Base-by-base conservation (phyloP, 2,113 vertebrate species). In the Hipposideros armiger region DNA sequence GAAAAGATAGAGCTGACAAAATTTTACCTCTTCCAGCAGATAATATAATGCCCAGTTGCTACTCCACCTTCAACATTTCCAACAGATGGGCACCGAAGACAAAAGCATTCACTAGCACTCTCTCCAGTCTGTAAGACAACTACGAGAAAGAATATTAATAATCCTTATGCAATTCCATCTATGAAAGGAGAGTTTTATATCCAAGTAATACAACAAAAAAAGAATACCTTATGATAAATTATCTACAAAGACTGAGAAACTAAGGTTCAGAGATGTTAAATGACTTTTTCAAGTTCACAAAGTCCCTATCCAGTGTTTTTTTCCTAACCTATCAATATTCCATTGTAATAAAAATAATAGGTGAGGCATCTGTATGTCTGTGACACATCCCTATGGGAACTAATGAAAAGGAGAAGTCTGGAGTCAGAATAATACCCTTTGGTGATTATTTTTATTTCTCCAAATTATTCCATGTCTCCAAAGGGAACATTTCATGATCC, bases 41-140 rank as follows among this genome's bases (percentile, higher is more conserved):
- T 98, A 40, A 99, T 6, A 50, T 99, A 99, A 96, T 98, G 99
- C 52, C 99, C 99, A 11, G 99, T 99, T 26, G 99, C 99, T 77
- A 99, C 99, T 30, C 99, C 99, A 95, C 97, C 98, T 94, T 98
- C 99, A 66, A 96, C 98, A 76, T 96, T 98, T 70, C 97, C 98
- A 87, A 97, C 87, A 2, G 99, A 98, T 6, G 99, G 99, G 96
- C 99, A 99, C 15, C 98, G 98, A 87, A 99, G 99, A 95, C 99
- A 99, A 97, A 99, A 99, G 97, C 99, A 99, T 96, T 99, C 99
- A 30, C 99, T 99, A 87, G 99, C 99, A 81, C 99, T 99, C 97
- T 99, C 99, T 14, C 99, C 99, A 20, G 99, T 99, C 99, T 99
- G 99, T 92, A 99, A 98, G 96, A 99, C 98, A 98, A 99, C 99